These are phyloP conservation scores for Brachyistius frenatus DNA, from an alignment of 2,113 vertebrate genomes.

Conservation along the genomic window DNA sequence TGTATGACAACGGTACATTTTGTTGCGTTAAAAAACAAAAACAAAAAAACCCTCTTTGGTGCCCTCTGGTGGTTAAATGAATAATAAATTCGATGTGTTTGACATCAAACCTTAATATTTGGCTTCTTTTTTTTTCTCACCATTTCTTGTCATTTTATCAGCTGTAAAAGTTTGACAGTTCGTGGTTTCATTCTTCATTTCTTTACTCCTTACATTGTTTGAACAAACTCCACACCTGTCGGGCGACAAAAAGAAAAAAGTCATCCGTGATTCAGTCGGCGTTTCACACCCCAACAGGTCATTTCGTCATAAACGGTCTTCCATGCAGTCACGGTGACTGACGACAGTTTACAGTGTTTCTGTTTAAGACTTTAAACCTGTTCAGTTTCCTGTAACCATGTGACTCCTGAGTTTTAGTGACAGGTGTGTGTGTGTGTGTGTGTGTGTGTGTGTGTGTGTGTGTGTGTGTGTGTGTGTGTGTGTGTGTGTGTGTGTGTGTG, in stretches of 20 bases:
- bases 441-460: no score
- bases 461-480: no score
- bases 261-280: background rate
- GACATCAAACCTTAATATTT: background rate
- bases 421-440: no score
- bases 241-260: constrained; percentile 22
- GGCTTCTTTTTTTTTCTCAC: background rate
- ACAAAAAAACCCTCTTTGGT: no score
- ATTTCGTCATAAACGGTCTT: background rate
- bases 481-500: no score
- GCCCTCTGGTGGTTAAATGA: no score
- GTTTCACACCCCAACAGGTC: background rate
- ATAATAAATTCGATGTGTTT: background rate
- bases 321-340: background rate
- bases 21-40: no score
- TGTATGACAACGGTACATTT: no score
- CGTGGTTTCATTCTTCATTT: no score
- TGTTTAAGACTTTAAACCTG: background rate
- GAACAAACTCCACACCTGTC: constrained; percentile 29
- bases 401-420: background rate
- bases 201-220: background rate
- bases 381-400: background rate
- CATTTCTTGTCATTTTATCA: background rate
- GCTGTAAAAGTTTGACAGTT: background rate
- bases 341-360: background rate